Evolutionary conservation across 1,140 invertebrate species (phyloP), one percentile per base, ranked within the genome.

Genomic region (Trichogramma pretiosum): DNA sequence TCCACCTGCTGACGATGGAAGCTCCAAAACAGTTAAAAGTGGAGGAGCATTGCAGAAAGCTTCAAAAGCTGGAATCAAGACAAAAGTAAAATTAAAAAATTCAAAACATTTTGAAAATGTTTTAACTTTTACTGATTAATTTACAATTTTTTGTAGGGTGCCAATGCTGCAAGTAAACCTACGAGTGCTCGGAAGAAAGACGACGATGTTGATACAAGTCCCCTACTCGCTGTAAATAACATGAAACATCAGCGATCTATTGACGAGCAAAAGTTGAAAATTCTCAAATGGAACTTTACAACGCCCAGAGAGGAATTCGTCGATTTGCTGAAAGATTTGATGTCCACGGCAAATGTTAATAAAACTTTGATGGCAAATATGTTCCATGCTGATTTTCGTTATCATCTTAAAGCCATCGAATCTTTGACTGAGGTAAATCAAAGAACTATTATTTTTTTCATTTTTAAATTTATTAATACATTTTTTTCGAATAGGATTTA

Each of bases 231-330:
- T n/a, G 75, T 83, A 1, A 93, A 91, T 62, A 89, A 85, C 58
- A 70, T 87, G 17, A 96, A 97, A 66, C 87, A 93, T 64, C 90
- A 94, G 65, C 76, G 93, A 35, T 80, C 89, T 22, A 83, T 90
- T 17, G 92, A 96, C 63, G 93, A 98, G 63, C 89, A 92, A 58
- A 90, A 89, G 68, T 72, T 95, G 19, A 93, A 91, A 64, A 81
- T 87, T 1, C 72, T 98, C 3, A 94, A 95, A 67, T 98, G 95
- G 95, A 96, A 96, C 61, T 99, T 99, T 59, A 86, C 87, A 0
- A 81, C 87, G 1, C 93, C 94, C 0, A 75, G 91, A 22, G 85
- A 89, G 62, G 95, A 98, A 61, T 98, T 96, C 71, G 85, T 93
- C 16, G 89, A 95, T 22, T 78, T 95, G 48, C 67, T 99, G 11